Evolutionary conservation across 2,888 invertebrate genomes (phyloP), one percentile per base, ranked within the genome.

Genomic region (Microplitis manilae): DNA sequence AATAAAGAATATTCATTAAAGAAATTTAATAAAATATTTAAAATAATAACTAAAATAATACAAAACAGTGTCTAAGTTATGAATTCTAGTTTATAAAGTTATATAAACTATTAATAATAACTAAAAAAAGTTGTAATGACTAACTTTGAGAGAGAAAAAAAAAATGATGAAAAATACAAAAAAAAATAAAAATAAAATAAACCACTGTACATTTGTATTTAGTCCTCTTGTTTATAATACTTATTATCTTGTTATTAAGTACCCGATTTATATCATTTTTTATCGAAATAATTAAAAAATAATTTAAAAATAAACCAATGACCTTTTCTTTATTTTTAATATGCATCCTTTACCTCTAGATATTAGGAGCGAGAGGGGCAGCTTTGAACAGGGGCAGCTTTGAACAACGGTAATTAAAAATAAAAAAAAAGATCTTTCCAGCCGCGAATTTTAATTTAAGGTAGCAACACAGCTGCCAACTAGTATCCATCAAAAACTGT

Each of bases 231-330:
- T 90, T 89, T 89, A 89, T 90, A 89, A 89, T 88, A 90, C 89
- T 87, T 90, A 89, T 90, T 89, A 89, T 87, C 88, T 89, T 89
- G 89, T 90, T 90, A 88, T 88, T 89, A 90, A 89, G 89, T 89
- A 88, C 85, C 86, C 89, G 85, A 89, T 90, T 90, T 90, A 88
- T 90, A 89, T 90, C 89, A 90, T 90, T 90, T 90, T 90, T 89
- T 90, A 90, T 89, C 87, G 86, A 90, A 88, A 89, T 90, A 89
- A 90, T 90, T 89, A 90, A 90, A 90, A 90, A 90, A 90, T 88
- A 85, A 88, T 87, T 89, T 86, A 86, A 89, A 90, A 89, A 88
- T 73, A 83, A 80, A 83, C 20, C 74, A 78, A 75, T 71, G 72
- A 81, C 78, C 79, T 84, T 81, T 73, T 83, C 79, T 69, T 71